Conservation (phyloP, 1,140 invertebrate species). For the Xylocopa sonorina region DNA sequence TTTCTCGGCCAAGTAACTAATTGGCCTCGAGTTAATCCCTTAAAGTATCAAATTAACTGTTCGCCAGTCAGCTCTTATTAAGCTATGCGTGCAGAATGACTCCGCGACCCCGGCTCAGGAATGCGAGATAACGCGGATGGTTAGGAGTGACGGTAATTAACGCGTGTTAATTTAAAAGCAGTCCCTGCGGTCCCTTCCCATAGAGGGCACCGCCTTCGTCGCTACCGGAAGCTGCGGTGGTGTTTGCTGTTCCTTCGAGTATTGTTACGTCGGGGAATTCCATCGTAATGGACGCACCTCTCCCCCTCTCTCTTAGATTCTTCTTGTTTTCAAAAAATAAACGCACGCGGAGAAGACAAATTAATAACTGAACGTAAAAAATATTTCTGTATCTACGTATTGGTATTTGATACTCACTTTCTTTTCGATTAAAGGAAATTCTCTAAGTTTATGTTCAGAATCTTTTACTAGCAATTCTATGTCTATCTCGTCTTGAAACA, state of each 20-base stretch:
- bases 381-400: too few species aligned
- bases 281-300: slow-evolving; percentile 49
- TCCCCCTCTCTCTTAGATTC: background rate
- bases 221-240: slow-evolving; percentile 62
- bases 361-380: too few species aligned
- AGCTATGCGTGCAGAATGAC: background rate
- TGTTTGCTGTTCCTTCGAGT: slow-evolving; percentile 52
- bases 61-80: slow-evolving; percentile 14
- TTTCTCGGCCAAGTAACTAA: background rate
- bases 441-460: too few species aligned
- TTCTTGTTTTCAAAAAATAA: slow-evolving; percentile 23
- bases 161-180: slow-evolving; percentile 67
- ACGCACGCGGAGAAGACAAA: background rate
- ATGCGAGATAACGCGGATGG: slow-evolving; percentile 57
- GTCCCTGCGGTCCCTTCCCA: slow-evolving; percentile 54
- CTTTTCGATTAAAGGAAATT: too few species aligned
- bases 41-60: background rate
- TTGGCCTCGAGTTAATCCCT: background rate
- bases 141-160: slow-evolving; percentile 60
- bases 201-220: slow-evolving; percentile 39
- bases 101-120: slow-evolving; percentile 42
- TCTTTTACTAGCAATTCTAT: too few species aligned
- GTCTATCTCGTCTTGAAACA: too few species aligned
- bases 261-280: slow-evolving; percentile 62
- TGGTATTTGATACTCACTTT: too few species aligned